These are phyloP conservation scores for Peromyscus leucopus DNA, from an alignment of 2,113 vertebrate genomes.

Conservation along the genomic window DNA sequence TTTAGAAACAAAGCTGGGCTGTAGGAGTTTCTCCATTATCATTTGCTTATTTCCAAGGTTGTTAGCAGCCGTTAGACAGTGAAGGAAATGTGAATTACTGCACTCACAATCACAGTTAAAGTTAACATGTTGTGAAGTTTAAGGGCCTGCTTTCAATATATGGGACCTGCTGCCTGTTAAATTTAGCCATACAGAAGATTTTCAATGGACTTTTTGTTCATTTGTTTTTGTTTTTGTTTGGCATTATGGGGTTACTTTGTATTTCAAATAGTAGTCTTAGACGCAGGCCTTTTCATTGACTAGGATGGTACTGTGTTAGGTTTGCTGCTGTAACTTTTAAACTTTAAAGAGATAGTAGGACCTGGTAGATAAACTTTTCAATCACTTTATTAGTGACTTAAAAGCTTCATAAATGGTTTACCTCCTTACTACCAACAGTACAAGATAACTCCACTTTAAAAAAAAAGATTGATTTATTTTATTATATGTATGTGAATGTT, in stretches of 20 bases:
- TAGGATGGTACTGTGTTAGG: neutral
- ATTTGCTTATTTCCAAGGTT: slow-evolving; percentile 22
- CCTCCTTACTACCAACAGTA: neutral
- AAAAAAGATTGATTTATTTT: neutral
- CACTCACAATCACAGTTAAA: slow-evolving; percentile 14
- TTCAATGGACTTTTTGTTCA: neutral
- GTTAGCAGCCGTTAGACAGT: neutral
- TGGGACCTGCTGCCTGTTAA: neutral
- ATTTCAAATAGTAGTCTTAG: slow-evolving; percentile 43
- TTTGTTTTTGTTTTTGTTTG: neutral
- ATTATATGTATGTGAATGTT: neutral
- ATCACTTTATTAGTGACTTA: slow-evolving; percentile 21
- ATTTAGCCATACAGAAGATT: neutral
- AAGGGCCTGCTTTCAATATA: slow-evolving; percentile 23
- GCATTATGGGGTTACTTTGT: slow-evolving; percentile 4
- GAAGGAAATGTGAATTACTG: neutral
- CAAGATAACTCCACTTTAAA: neutral
- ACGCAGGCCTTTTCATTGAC: slow-evolving; percentile 14
- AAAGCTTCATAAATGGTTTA: slow-evolving; percentile 15
- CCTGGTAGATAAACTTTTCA: neutral
- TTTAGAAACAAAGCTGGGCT: neutral
- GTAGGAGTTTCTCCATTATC: neutral
- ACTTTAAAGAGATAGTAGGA: slow-evolving; percentile 32
- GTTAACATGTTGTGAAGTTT: slow-evolving; percentile 20
- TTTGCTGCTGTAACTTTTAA: slow-evolving; percentile 27